Percentiles rank a stretch among this genome's conserved stretches.
Conservation (phyloP, 2,797 vertebrate genomes). For the Sebastes steindachneri region DNA sequence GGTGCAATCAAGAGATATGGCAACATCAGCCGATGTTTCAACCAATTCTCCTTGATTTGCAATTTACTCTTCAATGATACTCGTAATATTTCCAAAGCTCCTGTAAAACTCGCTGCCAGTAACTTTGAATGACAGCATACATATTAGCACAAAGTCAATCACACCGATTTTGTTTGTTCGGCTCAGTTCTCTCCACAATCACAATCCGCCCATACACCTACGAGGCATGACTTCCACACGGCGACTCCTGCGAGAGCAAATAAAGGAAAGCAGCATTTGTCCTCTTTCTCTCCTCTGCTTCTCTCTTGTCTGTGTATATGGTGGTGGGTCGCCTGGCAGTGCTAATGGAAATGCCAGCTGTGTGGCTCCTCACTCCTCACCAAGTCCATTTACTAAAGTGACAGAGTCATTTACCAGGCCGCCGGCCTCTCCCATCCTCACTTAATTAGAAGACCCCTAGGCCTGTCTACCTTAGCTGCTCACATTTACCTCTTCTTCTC, state of each 20-base stretch:
- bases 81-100: background rate
- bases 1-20: background rate
- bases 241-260: conserved; percentile 28
- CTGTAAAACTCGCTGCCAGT: background rate
- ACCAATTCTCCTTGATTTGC: background rate
- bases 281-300: conserved; percentile 1
- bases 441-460: conserved; percentile 86
- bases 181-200: background rate
- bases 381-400: conserved; percentile 87
- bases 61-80: accelerated
- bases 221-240: background rate
- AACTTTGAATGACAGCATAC: background rate
- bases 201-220: background rate
- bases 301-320: conserved; percentile 34
- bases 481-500: conserved; percentile 63
- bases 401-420: conserved; percentile 87
- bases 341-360: conserved; percentile 81
- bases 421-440: conserved; percentile 80
- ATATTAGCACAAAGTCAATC: background rate
- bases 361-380: conserved; percentile 80
- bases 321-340: conserved; percentile 56
- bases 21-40: background rate
- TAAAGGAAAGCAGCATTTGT: conserved; percentile 48
- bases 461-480: conserved; percentile 68
- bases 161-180: conserved; percentile 4